Base-by-base conservation (phyloP, 2,888 invertebrate genomes). In the Sesia bembeciformis region DNA sequence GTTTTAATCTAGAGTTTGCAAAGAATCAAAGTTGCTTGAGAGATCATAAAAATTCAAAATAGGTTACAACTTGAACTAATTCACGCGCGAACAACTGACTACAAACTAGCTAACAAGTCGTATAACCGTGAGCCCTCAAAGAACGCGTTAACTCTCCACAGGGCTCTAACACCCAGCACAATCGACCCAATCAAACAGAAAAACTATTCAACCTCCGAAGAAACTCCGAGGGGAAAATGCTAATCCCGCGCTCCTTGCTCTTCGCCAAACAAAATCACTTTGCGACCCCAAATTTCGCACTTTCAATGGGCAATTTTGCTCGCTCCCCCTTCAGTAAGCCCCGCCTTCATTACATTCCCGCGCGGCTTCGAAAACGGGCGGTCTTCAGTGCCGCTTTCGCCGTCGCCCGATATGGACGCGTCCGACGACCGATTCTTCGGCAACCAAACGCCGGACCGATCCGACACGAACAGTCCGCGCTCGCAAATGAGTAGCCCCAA, bases 231-330 rank as follows among this genome's bases (percentile, higher is more conserved):
- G 81, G 82, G 82, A 79, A 77, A 84, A 84, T 85, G 87, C 83
- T 86, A 87, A 87, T 86, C 78, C 39, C 69, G 68, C 77, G 76
- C 79, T 79, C 76, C 81, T 79, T 78, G 81, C 81, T 82, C 79
- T 81, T 81, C 75, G 77, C 78, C 81, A 82, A 86, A 85, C 84
- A 80, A 85, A 87, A 86, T 86, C 87, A 84, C 84, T 82, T 80
- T 83, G 82, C 83, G 81, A 81, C 84, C 84, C 86, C 85, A 81
- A 86, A 86, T 79, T 85, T 86, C 84, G 84, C 86, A 85, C 86
- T 84, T 83, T 81, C 78, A 91, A 90, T 90, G 90, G 87, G 85
- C 79, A 83, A 84, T 83, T 81, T 79, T 67, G 77, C 78, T 74
- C 81, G 83, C 84, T 78, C 81, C 77, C 76, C 74, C 67, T 58